These are phyloP conservation scores for Drosophila nigromelanica DNA, from an alignment of 1,140 invertebrate species.

Conservation along the genomic window DNA sequence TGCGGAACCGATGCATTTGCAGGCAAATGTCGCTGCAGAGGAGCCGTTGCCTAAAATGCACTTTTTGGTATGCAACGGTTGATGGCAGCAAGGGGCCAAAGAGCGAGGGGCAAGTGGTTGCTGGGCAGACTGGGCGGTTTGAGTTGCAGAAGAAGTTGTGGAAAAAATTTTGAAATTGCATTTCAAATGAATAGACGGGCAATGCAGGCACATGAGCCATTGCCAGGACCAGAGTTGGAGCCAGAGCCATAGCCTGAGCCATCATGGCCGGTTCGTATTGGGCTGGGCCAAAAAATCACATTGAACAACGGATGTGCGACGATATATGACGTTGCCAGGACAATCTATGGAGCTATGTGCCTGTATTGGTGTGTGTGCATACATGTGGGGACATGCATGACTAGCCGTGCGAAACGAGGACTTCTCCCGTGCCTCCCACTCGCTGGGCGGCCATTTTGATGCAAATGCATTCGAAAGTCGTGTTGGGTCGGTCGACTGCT, in stretches of 20 bases:
- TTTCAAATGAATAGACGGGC: slow-evolving; percentile 75
- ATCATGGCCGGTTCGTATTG: slow-evolving; percentile 46
- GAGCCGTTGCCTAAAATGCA: slow-evolving; percentile 72
- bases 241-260: slow-evolving; percentile 2
- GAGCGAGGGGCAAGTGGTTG: not conserved
- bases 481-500: slow-evolving; percentile 26
- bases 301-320: slow-evolving; percentile 75
- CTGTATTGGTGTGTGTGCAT: slow-evolving; percentile 16
- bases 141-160: slow-evolving; percentile 63
- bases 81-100: not conserved
- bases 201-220: slow-evolving; percentile 7
- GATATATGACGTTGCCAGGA: slow-evolving; percentile 65
- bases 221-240: slow-evolving; percentile 6
- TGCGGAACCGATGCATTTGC: slow-evolving; percentile 23
- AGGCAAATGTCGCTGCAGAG: slow-evolving; percentile 35
- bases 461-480: slow-evolving; percentile 71
- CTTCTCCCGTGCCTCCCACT: slow-evolving; percentile 6
- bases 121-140: slow-evolving; percentile 17
- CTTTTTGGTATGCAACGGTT: slow-evolving; percentile 64
- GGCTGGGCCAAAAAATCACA: slow-evolving; percentile 58
- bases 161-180: slow-evolving; percentile 80
- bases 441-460: slow-evolving; percentile 56
- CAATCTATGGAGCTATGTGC: slow-evolving; percentile 25
- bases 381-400: slow-evolving; percentile 61
- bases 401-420: slow-evolving; percentile 50